Percentiles rank a stretch among this genome's conserved stretches.
These are phyloP conservation scores for Leuctra nigra DNA, from an alignment of 2,888 invertebrate species.

Conservation along the genomic window DNA sequence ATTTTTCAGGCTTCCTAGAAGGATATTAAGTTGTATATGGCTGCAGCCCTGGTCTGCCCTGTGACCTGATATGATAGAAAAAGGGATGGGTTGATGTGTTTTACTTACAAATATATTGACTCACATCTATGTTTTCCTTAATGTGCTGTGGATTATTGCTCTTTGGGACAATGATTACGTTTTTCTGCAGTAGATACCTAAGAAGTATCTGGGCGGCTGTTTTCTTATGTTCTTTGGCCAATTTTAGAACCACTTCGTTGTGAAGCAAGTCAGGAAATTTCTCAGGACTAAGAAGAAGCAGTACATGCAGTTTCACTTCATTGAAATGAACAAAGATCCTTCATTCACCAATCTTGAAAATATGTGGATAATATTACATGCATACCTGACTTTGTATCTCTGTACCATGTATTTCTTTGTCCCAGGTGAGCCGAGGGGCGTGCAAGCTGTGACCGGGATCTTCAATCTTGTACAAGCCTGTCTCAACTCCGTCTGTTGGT, in stretches of 20 bases:
- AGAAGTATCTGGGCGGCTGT: slow-evolving; percentile 70
- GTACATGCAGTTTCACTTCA: not conserved
- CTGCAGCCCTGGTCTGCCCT: no score
- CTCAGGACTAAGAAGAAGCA: slow-evolving; percentile 1
- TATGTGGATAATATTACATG: not conserved
- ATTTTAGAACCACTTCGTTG: slow-evolving; percentile 49
- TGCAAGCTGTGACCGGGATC: slow-evolving; percentile 70
- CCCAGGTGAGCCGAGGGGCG: slow-evolving; percentile 69
- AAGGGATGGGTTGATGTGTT: not conserved
- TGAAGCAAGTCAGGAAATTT: slow-evolving; percentile 56
- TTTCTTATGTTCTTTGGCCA: slow-evolving; percentile 56
- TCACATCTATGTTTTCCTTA: slow-evolving; percentile 63
- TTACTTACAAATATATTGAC: not conserved
- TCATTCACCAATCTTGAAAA: not conserved
- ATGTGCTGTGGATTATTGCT: slow-evolving; percentile 68
- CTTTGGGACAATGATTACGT: slow-evolving; percentile 74
- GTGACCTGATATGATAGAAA: no score
- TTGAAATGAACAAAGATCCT: not conserved
- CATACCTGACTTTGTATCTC: slow-evolving; percentile 54
- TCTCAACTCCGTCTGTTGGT: slow-evolving; percentile 61
- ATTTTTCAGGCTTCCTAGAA: no score
- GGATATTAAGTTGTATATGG: no score
- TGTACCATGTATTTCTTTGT: slow-evolving; percentile 53
- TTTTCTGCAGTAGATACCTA: slow-evolving; percentile 64
- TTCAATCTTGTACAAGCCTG: slow-evolving; percentile 54